Percentiles rank a stretch among this genome's conserved stretches.
These are phyloP conservation scores for Actinia tenebrosa DNA, from an alignment of 64 coral and sea anemone species.

Conservation along the genomic window DNA sequence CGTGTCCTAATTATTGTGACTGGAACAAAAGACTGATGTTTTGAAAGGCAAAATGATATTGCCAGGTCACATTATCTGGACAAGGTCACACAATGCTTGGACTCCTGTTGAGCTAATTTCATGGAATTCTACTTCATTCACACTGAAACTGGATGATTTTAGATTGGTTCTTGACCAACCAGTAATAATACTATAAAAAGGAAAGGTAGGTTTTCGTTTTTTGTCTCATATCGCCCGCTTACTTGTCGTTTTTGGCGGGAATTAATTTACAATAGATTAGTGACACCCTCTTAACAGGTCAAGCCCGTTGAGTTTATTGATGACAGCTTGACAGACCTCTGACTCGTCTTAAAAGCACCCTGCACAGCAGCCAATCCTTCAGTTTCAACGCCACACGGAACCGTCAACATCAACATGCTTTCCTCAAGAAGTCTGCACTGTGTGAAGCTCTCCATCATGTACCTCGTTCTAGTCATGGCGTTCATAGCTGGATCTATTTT, in stretches of 20 bases:
- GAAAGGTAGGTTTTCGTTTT: background rate
- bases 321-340: background rate
- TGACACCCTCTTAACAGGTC: conserved; percentile 8
- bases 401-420: background rate
- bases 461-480: conserved; percentile 20
- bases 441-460: conserved; percentile 17
- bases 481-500: conserved; percentile 31
- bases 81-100: background rate
- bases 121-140: background rate
- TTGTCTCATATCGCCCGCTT: background rate
- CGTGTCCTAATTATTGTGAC: background rate
- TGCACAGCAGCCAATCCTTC: background rate
- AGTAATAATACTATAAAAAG: background rate
- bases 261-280: conserved; percentile 16
- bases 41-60: conserved; percentile 21
- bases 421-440: background rate
- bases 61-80: conserved; percentile 5
- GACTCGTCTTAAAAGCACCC: background rate
- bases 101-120: background rate
- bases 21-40: background rate
- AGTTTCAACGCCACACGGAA: background rate
- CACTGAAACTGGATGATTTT: background rate
- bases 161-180: background rate
- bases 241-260: background rate
- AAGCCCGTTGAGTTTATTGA: conserved; percentile 10